Conservation (phyloP, 2,113 vertebrate species). For the Oncorhynchus clarkii region DNA sequence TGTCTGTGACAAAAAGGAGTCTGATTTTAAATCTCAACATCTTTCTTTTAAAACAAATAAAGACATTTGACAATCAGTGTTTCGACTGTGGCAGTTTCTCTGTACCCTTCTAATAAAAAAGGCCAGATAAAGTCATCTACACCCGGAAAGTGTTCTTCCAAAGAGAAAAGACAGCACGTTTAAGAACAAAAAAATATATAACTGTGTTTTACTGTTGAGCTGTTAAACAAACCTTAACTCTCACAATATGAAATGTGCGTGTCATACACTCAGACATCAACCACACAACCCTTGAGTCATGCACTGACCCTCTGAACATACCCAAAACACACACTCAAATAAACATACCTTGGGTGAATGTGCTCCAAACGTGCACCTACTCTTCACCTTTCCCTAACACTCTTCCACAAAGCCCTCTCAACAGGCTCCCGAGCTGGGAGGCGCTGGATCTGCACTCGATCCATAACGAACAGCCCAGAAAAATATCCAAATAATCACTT, state of each 20-base stretch:
- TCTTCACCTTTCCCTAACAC: not conserved
- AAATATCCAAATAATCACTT: not conserved
- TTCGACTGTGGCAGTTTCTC: slow-evolving; percentile 40
- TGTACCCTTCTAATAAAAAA: not conserved
- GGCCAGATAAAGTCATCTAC: not conserved
- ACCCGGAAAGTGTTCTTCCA: not conserved
- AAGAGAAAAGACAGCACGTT: not conserved
- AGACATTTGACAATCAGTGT: slow-evolving; percentile 32
- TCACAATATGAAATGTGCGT: not conserved
- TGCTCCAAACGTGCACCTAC: slow-evolving; percentile 25
- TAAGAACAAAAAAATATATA: not conserved
- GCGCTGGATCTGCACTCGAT: not conserved
- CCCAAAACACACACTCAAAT: not conserved
- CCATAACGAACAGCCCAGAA: not conserved
- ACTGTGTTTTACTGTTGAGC: not conserved
- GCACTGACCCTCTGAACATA: no score
- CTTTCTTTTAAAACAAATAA: slow-evolving; percentile 38
- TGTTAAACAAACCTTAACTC: not conserved
- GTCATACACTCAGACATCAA: not conserved
- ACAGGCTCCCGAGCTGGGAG: not conserved
- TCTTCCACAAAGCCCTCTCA: not conserved
- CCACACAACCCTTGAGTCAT: not conserved
- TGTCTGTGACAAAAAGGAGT: slow-evolving; percentile 5
- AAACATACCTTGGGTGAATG: slow-evolving; percentile 59
- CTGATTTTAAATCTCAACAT: slow-evolving; percentile 49